Evolutionary conservation across 1,140 invertebrate species (phyloP).

Genomic region (Papilio polyxenes): DNA sequence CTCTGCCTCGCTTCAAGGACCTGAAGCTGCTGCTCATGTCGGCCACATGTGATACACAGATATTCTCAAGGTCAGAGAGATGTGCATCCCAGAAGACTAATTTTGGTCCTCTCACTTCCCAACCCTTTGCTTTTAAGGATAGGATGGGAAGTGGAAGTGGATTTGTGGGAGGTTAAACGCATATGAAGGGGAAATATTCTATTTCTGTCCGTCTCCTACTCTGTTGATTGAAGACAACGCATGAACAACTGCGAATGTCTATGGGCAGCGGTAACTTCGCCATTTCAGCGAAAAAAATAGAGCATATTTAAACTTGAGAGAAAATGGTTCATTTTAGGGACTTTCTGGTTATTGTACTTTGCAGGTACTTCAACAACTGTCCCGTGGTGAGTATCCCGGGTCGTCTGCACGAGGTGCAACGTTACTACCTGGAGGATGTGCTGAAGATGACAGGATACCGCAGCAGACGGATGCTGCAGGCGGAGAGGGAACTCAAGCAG

Average conservation of each 20-base stretch:
- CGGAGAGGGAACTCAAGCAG: conserved; percentile 67
- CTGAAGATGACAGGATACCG: conserved; percentile 86
- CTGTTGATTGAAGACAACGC: no score
- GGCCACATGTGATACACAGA: conserved; percentile 91
- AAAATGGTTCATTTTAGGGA: neutral
- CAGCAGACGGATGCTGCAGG: conserved; percentile 83
- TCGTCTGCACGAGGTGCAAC: conserved; percentile 88
- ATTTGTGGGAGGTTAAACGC: no score
- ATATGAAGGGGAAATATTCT: no score
- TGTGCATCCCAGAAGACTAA: neutral
- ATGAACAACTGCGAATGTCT: no score
- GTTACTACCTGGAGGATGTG: conserved; percentile 92
- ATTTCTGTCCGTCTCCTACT: no score
- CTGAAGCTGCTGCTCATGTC: conserved; percentile 96
- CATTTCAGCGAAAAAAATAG: no score
- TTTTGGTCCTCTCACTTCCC: no score
- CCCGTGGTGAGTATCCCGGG: conserved; percentile 91
- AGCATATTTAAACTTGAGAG: no score
- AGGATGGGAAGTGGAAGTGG: no score
- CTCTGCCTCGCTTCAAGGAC: conserved; percentile 85
- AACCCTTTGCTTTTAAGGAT: no score
- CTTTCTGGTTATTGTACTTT: neutral
- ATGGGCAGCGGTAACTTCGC: no score
- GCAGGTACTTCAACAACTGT: conserved; percentile 87
- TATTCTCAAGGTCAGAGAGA: conserved; percentile 84